These are phyloP conservation scores for Aspidapion aeneum DNA, from an alignment of 2,888 invertebrate genomes.

Conservation along the genomic window DNA sequence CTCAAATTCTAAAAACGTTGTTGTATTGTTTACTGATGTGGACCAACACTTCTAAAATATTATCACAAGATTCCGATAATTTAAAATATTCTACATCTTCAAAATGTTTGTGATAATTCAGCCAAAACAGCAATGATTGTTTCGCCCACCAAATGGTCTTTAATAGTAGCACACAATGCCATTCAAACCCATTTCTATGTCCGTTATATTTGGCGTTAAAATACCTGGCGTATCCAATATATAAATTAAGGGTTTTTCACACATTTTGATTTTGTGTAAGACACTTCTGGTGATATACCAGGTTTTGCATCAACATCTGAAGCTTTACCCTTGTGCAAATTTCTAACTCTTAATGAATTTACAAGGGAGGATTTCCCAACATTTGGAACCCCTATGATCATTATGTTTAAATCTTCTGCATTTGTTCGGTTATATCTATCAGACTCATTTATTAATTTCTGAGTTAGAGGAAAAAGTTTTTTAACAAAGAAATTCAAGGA, in stretches of 20 bases:
- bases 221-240: conserved; percentile 94
- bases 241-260: conserved; percentile 74
- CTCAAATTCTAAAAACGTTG: conserved; percentile 50
- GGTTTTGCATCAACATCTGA: conserved; percentile 74
- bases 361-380: conserved; percentile 93
- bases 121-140: conserved; percentile 82
- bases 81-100: conserved; percentile 61
- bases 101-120: conserved; percentile 69
- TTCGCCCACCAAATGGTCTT: conserved; percentile 84
- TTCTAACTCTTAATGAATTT: conserved; percentile 71
- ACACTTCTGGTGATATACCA: conserved; percentile 84
- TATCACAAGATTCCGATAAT: conserved; percentile 67
- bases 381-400: conserved; percentile 94
- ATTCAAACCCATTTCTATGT: conserved; percentile 82
- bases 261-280: conserved; percentile 77
- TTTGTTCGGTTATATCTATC: conserved; percentile 72
- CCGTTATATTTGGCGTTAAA: conserved; percentile 70
- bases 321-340: conserved; percentile 60
- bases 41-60: conserved; percentile 65
- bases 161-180: conserved; percentile 79
- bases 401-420: conserved; percentile 65
- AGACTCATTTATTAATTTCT: conserved; percentile 65
- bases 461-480: conserved; percentile 66
- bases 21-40: conserved; percentile 53
- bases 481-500: too few relatives aligned